Percentiles rank a stretch among this genome's conserved stretches.
These are phyloP conservation scores for Gobius niger DNA, from an alignment of 2,113 vertebrate genomes.

Conservation along the genomic window DNA sequence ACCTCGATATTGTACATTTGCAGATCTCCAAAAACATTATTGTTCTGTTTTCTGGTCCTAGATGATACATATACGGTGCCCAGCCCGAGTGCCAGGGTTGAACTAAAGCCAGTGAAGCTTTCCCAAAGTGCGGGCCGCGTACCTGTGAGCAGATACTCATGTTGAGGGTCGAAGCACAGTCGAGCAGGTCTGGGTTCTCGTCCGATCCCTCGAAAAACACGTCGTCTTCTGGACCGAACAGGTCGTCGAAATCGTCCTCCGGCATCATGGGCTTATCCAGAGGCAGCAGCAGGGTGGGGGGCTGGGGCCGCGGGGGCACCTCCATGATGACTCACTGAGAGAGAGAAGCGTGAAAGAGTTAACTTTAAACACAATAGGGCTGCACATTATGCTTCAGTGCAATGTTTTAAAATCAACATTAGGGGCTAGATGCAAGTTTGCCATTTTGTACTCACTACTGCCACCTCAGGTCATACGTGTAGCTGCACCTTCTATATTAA, in stretches of 20 bases:
- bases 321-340: slow-evolving; percentile 76
- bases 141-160: slow-evolving; percentile 11
- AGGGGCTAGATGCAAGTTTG: too few relatives aligned
- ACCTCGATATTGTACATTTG: too few relatives aligned
- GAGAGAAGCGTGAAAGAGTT: slow-evolving; percentile 21
- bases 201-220: slow-evolving; percentile 10
- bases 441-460: too few relatives aligned
- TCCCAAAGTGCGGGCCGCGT: background rate
- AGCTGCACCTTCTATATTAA: too few relatives aligned
- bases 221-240: slow-evolving; percentile 9
- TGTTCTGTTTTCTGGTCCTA: too few relatives aligned
- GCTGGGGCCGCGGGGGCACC: slow-evolving; percentile 34
- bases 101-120: background rate
- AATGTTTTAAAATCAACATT: too few relatives aligned
- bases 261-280: slow-evolving; percentile 30
- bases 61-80: too few relatives aligned
- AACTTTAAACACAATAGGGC: too few relatives aligned
- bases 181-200: slow-evolving; percentile 12
- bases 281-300: slow-evolving; percentile 37
- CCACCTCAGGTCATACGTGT: too few relatives aligned
- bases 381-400: too few relatives aligned
- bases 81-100: too few relatives aligned
- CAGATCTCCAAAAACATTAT: too few relatives aligned
- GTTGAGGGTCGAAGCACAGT: background rate
- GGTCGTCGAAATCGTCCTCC: slow-evolving; percentile 8